Percentiles rank a stretch among this genome's conserved stretches.
These are phyloP conservation scores for Tetragonula carbonaria DNA, from an alignment of 2,888 invertebrate genomes.

Conservation along the genomic window DNA sequence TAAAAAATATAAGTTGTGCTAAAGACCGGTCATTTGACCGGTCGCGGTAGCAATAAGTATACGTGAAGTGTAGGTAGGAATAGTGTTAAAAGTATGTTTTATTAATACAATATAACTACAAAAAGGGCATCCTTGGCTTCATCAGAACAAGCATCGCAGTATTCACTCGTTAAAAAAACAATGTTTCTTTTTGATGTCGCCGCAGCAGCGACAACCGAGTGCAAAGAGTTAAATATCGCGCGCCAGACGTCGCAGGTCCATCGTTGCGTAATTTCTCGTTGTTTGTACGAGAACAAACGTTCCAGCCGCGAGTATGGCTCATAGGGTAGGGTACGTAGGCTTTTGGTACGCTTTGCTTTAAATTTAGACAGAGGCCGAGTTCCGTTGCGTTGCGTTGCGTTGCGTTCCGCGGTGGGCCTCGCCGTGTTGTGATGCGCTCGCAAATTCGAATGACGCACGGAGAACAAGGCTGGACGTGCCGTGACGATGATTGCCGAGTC, in stretches of 20 bases:
- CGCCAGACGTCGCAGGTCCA: constrained; percentile 1
- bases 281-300: constrained; percentile 63
- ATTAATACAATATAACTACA: no score
- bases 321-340: constrained; percentile 3
- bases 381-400: not conserved
- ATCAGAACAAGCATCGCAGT: no score
- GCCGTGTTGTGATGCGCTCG: constrained; percentile 70
- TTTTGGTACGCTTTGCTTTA: constrained; percentile 44
- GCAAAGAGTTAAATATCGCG: constrained; percentile 22
- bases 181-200: no score
- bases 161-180: no score
- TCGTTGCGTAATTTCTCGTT: constrained; percentile 56
- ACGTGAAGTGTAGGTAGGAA: no score
- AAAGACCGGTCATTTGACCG: no score
- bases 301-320: constrained; percentile 38
- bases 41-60: no score
- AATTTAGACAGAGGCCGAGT: constrained; percentile 51
- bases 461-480: constrained; percentile 52
- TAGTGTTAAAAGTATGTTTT: no score
- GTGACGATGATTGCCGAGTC: constrained; percentile 75
- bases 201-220: no score
- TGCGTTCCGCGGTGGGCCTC: not conserved
- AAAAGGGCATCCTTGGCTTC: no score
- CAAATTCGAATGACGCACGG: constrained; percentile 74
- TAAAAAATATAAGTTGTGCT: no score